A percentile compares a stretch with the other conserved stretches of the same genome.
These are phyloP conservation scores for Lasiurus borealis DNA, from an alignment of 2,113 vertebrate species.

Conservation along the genomic window DNA sequence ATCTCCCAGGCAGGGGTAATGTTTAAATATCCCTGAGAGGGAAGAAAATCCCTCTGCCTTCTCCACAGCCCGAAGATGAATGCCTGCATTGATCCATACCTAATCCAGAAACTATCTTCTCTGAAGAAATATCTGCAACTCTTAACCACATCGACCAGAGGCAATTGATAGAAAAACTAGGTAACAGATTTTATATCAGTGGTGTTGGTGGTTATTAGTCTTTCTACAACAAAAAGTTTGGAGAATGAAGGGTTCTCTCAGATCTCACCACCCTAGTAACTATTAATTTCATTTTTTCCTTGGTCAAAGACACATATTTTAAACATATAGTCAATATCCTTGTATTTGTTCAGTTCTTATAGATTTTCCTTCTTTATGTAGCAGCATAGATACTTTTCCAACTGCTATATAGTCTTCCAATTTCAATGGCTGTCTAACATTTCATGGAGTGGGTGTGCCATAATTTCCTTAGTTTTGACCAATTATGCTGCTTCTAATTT, in stretches of 20 bases:
- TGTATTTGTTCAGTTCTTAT: constrained; percentile 5
- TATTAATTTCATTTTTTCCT: not conserved
- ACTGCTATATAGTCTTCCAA: not conserved
- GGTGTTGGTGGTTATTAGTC: not conserved
- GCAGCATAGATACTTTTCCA: not conserved
- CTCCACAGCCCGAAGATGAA: not conserved
- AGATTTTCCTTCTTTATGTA: constrained; percentile 28
- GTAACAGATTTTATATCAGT: not conserved
- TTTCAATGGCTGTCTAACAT: not conserved
- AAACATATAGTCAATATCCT: not conserved
- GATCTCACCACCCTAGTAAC: not conserved
- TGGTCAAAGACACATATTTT: not conserved
- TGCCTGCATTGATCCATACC: not conserved
- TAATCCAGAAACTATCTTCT: not conserved
- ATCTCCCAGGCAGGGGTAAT: not conserved
- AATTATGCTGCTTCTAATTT: constrained; percentile 5
- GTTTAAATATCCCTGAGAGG: not conserved
- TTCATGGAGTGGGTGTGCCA: not conserved
- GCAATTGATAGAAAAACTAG: not conserved
- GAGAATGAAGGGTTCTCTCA: not conserved
- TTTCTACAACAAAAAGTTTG: not conserved
- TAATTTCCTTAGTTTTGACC: constrained; percentile 30
- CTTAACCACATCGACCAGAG: not conserved
- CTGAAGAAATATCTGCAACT: not conserved
- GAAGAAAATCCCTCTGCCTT: not conserved